Percentiles rank a stretch among this genome's conserved stretches.
Evolutionary conservation across 2,888 invertebrate species (phyloP).

Genomic region (Magallana nippona): DNA sequence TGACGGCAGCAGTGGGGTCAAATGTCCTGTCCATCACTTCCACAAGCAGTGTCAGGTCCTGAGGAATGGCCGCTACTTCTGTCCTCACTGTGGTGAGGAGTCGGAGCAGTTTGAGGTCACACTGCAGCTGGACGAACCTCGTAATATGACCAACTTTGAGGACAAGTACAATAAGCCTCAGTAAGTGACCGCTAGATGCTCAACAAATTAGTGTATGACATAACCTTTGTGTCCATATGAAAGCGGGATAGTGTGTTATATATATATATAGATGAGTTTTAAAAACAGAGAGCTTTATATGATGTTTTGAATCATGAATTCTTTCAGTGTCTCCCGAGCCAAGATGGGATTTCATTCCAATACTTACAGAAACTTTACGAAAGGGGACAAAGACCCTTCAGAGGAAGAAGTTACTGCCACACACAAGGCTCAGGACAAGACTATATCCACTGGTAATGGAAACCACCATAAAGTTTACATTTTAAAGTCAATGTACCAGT

Average conservation of each 20-base stretch:
- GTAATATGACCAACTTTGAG: conserved; percentile 48
- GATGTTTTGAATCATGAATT: neutral
- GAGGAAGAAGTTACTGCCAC: conserved; percentile 54
- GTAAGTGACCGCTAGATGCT: conserved; percentile 47
- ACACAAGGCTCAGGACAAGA: conserved; percentile 59
- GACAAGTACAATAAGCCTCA: conserved; percentile 52
- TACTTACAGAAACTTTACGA: conserved; percentile 44
- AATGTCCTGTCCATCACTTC: conserved; percentile 86
- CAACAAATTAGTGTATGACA: too few relatives aligned
- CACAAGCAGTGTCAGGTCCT: conserved; percentile 88
- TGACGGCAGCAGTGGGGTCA: conserved; percentile 3
- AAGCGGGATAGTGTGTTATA: neutral
- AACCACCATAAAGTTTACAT: too few relatives aligned
- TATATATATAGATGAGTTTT: neutral
- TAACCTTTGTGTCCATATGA: too few relatives aligned
- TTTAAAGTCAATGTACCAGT: too few relatives aligned
- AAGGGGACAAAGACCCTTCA: conserved; percentile 51
- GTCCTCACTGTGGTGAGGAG: conserved; percentile 87
- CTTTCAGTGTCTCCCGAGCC: conserved; percentile 48
- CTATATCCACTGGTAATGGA: conserved; percentile 60
- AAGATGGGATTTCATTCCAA: conserved; percentile 54
- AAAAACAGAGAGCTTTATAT: neutral
- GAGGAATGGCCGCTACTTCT: conserved; percentile 82
- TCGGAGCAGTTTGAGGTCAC: conserved; percentile 83
- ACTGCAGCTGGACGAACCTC: conserved; percentile 76